Base-by-base conservation (phyloP, 2,797 vertebrate genomes). In the Diglossa cyanea region DNA sequence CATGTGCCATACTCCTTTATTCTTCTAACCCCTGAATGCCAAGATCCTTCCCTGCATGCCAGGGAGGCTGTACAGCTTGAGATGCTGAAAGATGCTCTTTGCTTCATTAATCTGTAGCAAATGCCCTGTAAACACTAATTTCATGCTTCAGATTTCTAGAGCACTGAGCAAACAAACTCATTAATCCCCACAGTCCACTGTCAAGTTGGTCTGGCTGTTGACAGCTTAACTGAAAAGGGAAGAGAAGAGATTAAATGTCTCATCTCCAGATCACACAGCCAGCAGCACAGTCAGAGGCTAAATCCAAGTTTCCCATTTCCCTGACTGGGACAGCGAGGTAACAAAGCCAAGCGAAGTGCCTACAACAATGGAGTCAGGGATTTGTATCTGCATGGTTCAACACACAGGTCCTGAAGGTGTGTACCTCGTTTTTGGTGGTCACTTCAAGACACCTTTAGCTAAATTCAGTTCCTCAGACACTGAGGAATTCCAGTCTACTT, bases 111-210 rank as follows among this genome's bases (percentile, higher is more conserved):
- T 84, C 84, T 72, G 75, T 2, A 7, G 77, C 40, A 77, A 88
- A 80, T 53, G 48, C 87, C 92, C 84, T 75, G 58, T 78, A 94
- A 96, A 94, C 51, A 78, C 60, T 53, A n/a, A 92, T 68, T 88
- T 88, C 9, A 10, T 78, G 89, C 94, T 90, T 95, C 57, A 91
- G 37, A 88, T 93, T 88, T 94, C 85, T 55, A 75, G n/a, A 90
- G 60, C 51, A 66, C 62, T 50, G 39, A 78, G 65, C 54, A 94
- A 91, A 94, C 87, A 74, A 75, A 88, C 66, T 76, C 63, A 55
- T 60, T 86, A 91, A 96, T 83, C 70, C 84, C 48, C 40, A 62
- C 21, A 24, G 85, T n/a, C 44, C 66, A 71, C 82, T 66, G 44
- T 90, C 75, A 94, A 68, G 58, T 70, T 91, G 70, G 44, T 60